Evolutionary conservation across 1,140 invertebrate species (phyloP).

Genomic region (Lerema accius): DNA sequence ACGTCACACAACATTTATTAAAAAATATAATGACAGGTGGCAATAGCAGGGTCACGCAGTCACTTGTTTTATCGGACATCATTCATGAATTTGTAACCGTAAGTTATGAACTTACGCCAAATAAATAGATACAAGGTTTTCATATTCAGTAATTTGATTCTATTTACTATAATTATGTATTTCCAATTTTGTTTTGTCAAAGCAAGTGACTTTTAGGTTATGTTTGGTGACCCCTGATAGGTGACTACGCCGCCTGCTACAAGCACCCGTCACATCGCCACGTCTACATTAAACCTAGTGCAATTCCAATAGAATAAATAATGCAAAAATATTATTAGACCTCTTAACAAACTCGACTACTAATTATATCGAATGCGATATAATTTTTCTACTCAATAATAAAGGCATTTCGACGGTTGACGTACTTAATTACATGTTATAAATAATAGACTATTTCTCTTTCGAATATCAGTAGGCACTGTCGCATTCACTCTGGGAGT

Average conservation of each 20-base stretch:
- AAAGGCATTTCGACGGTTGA: conserved; percentile 25
- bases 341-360: conserved; percentile 36
- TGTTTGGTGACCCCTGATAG: no score
- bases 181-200: no score
- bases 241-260: neutral
- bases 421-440: conserved; percentile 12
- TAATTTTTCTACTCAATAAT: conserved; percentile 27
- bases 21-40: conserved; percentile 9
- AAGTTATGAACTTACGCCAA: no score
- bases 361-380: conserved; percentile 32
- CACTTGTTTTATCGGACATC: no score
- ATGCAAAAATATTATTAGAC: conserved; percentile 41
- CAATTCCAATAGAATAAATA: conserved; percentile 38
- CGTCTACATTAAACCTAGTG: conserved; percentile 36
- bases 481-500: conserved; percentile 15
- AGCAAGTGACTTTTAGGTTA: no score
- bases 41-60: neutral
- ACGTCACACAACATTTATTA: conserved; percentile 42
- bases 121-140: no score
- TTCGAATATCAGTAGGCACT: conserved; percentile 13
- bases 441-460: conserved; percentile 10
- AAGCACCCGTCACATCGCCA: conserved; percentile 1
- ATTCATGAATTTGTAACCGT: no score
- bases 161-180: no score
- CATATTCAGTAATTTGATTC: no score